phyloP scores from a whole-genome alignment of 2,113 vertebrate genomes.

The Antennarius striatus region DNA sequence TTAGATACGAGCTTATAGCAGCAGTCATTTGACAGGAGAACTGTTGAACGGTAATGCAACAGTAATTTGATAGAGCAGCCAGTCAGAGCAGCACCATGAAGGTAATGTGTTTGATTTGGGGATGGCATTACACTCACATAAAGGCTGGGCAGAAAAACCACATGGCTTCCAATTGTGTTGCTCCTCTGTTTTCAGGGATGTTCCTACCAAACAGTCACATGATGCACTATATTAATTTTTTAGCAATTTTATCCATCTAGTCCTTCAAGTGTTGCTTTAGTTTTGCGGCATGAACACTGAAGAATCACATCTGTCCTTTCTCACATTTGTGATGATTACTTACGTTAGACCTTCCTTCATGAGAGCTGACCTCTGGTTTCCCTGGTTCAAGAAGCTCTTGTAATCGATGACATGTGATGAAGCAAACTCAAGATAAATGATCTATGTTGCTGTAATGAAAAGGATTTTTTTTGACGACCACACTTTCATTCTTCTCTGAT shows the following conservation, averaged over 20 bases:
- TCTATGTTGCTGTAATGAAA: constrained; percentile 77
- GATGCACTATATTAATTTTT: background rate
- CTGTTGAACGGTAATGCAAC: no score
- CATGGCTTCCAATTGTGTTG: no score
- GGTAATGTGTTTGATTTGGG: no score
- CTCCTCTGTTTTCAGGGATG: no score
- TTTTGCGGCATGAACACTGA: background rate
- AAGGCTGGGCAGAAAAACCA: no score
- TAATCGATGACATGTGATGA: constrained; percentile 60
- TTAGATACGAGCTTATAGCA: no score
- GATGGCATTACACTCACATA: no score
- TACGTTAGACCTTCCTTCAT: constrained; percentile 25
- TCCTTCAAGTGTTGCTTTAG: background rate
- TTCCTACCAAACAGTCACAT: no score
- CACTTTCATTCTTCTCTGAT: constrained; percentile 71
- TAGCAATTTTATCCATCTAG: background rate
- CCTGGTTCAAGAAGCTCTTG: constrained; percentile 55
- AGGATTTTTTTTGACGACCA: constrained; percentile 47
- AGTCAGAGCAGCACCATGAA: no score
- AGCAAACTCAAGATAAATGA: constrained; percentile 67
- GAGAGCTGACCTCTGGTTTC: constrained; percentile 41
- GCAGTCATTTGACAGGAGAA: no score
- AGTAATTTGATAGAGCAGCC: no score
- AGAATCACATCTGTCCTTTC: constrained; percentile 16
- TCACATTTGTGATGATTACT: constrained; percentile 32